Conservation (phyloP, 2,797 vertebrate genomes). For the Rhyacichthys aspro region DNA sequence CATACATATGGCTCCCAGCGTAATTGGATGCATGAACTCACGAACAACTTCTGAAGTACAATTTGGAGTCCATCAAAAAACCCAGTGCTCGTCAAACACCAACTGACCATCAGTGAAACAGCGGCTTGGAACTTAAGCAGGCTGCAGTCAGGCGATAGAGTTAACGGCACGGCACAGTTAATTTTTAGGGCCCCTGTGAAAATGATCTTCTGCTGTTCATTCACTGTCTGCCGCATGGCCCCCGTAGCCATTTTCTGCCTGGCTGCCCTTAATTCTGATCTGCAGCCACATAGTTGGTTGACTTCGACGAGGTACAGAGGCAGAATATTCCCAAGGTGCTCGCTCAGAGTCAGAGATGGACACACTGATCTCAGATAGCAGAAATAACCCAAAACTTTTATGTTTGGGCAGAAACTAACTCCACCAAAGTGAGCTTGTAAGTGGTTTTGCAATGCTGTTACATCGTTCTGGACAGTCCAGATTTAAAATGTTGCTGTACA, state of each 20-base stretch:
- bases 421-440: constrained; percentile 10
- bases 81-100: constrained; percentile 51
- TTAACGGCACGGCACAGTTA: constrained; percentile 64
- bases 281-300: constrained; percentile 44
- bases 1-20: constrained; percentile 37
- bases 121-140: constrained; percentile 40
- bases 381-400: constrained; percentile 36
- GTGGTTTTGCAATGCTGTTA: neutral
- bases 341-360: constrained; percentile 38
- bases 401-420: constrained; percentile 33
- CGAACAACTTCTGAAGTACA: constrained; percentile 65
- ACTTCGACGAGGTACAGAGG: constrained; percentile 35
- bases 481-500: too few species aligned
- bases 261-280: constrained; percentile 73
- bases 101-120: constrained; percentile 53
- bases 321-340: constrained; percentile 57
- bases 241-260: constrained; percentile 77
- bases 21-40: constrained; percentile 61
- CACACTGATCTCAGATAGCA: constrained; percentile 45
- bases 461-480: neutral
- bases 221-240: constrained; percentile 47
- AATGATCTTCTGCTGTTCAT: constrained; percentile 69
- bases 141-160: constrained; percentile 53
- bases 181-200: constrained; percentile 71
- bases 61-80: constrained; percentile 59